These are phyloP conservation scores for Petrocephalus zakoni DNA, from an alignment of 2,113 vertebrate genomes.

Conservation along the genomic window DNA sequence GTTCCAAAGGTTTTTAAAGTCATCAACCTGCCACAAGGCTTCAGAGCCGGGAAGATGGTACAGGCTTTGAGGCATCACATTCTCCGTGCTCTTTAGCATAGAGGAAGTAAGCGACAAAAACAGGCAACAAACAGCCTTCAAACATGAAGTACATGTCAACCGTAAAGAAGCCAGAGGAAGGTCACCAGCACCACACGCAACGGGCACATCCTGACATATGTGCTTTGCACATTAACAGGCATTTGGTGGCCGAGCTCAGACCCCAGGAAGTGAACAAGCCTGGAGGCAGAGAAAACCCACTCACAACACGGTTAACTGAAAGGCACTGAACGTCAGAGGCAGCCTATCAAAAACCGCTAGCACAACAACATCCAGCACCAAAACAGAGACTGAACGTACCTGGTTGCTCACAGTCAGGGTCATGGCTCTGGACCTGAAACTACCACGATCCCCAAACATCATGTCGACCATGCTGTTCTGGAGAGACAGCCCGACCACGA, in stretches of 20 bases:
- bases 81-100: background rate
- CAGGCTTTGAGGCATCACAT: background rate
- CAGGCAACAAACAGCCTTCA: background rate
- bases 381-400: conserved; percentile 36
- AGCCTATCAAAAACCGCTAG: background rate
- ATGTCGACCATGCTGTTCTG: conserved; percentile 49
- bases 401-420: conserved; percentile 37
- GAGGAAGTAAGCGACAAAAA: background rate
- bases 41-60: background rate
- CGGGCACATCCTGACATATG: background rate
- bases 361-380: background rate
- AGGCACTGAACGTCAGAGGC: background rate
- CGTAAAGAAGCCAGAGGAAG: too few relatives aligned
- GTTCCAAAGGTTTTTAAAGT: background rate
- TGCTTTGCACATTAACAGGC: background rate
- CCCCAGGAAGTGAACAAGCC: background rate
- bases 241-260: background rate
- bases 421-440: conserved; percentile 34
- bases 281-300: background rate
- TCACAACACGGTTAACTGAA: background rate
- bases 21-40: background rate
- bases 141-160: background rate
- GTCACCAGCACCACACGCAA: background rate
- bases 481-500: conserved; percentile 22
- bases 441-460: conserved; percentile 40